Base-by-base conservation (phyloP, 2,888 invertebrate genomes). In the Eulithis prunata region DNA sequence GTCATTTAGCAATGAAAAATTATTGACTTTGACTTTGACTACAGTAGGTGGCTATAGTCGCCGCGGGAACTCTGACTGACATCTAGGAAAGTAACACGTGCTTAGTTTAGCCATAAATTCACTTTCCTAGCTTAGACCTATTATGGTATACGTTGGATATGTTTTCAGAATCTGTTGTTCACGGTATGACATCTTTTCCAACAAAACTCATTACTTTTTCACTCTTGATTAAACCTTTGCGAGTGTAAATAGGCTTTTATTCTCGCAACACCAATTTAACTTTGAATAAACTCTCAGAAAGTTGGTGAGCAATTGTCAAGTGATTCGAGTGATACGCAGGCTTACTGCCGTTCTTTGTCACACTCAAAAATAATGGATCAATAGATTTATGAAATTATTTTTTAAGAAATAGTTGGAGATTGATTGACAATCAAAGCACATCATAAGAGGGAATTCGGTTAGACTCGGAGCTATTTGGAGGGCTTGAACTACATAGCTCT, bases 181-280 rank as follows among this genome's bases (percentile, higher is more conserved):
- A 14, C 53, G 38, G 52, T 43, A 46, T 58, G 57, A 49, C 52
- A 59, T 66, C 60, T 49, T 47, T 55, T 13, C 62, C 28, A 68
- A 68, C 69, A 68, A 73, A 73, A 64, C 72, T 73, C 72, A 65
- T 71, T 67, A 71, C 66, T 59, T 69, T 71, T 70, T 70, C 69
- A 69, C 66, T 71, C 69, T 69, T 70, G 67, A 70, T 73, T 70
- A 68, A 71, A 71, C 73, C 71, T 70, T 68, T 70, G 64, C 62
- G 68, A 56, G 65, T 70, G 69, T 68, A 69, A 70, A 68, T 68
- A 68, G 68, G 68, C 68, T 65, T 66, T 71, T 71, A 68, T 70
- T 71, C 66, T 73, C 68, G 53, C 68, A 38, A 64, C 62, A 70
- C 66, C 71, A 72, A 75, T 75, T 73, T 75, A 75, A 75, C 69